These are phyloP conservation scores for Myotis pilosus DNA, from an alignment of 2,797 vertebrate species.

Conservation along the genomic window DNA sequence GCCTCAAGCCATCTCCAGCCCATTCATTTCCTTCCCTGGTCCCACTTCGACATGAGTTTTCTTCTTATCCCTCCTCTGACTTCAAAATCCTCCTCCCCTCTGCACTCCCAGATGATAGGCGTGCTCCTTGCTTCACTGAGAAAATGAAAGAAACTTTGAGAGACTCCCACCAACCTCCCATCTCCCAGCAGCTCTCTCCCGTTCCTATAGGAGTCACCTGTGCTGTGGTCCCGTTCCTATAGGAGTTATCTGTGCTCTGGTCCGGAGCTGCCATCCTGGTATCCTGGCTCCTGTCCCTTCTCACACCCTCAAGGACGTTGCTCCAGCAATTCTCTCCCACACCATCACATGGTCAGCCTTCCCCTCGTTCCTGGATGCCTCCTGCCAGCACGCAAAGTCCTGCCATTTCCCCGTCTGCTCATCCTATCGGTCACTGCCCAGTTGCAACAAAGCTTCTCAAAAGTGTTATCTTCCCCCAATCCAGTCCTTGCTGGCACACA, in stretches of 20 bases:
- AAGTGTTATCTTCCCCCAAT: neutral
- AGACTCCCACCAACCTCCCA: neutral
- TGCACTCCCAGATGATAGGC: neutral
- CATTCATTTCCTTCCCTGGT: neutral
- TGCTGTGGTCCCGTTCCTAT: too few species aligned
- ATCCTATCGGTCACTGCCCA: neutral
- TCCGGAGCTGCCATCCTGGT: neutral
- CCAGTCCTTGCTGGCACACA: neutral
- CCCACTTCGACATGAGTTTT: neutral
- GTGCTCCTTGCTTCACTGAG: neutral
- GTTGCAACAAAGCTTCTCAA: neutral
- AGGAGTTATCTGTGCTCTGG: neutral
- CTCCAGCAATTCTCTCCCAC: neutral
- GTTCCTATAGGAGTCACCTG: too few species aligned
- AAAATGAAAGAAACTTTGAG: neutral
- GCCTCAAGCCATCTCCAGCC: neutral
- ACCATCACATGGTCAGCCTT: accelerated
- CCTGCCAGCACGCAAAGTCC: neutral
- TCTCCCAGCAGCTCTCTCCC: neutral
- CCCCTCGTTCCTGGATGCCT: neutral
- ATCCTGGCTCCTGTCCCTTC: neutral
- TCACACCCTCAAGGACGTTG: neutral
- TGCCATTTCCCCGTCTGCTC: neutral
- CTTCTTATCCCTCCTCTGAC: neutral
- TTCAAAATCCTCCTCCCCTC: neutral